Base-by-base conservation (phyloP, 1,140 invertebrate genomes). In the Eriocheir sinensis region DNA sequence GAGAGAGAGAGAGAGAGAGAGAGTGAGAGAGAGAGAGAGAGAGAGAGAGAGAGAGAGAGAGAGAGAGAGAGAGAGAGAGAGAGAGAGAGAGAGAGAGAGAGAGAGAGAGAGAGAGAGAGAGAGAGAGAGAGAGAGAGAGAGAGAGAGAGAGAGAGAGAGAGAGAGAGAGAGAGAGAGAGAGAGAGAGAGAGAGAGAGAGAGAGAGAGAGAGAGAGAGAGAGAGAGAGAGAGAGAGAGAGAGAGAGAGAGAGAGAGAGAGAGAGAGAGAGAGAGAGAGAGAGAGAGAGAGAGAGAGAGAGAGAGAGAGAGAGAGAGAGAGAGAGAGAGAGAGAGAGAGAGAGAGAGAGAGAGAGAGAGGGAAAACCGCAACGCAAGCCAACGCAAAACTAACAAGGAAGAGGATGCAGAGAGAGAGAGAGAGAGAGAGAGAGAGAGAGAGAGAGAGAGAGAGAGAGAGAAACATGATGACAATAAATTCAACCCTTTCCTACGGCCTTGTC, bases 41-140 rank as follows among this genome's bases (percentile, higher is more conserved):
- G 44, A 48, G 21, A 72, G 21, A 72, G 60, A 21, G 60, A 2
- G 21, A 21, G 8, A 72, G 8, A 2, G 60, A 21, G 60, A n/a
- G 21, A 21, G n/a, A 21, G 21, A 21, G 53, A 21, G 53, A 9
- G 17, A 21, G 17, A 21, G 17, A 9, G 53, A 60, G 53, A 60
- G 53, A 60, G 53, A 60, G 53, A 60, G 53, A 60, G 53, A 60
- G 53, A 60, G 53, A 60, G 53, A 60, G 53, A 60, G 53, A 60
- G 53, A 60, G 53, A 60, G 53, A 60, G 53, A 60, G 53, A 60
- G 53, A 60, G 53, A 60, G 53, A 27, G 21, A 21, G 53, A 60
- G 53, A 27, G 21, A 27, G 53, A 60, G 53, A 60, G 60, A n/a
- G 8, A n/a, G 60, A 72, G 60, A n/a, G 27, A 8, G 60, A 72